Base-by-base conservation (phyloP, 2,888 invertebrate genomes). In the Omphaloscelis lunosa region DNA sequence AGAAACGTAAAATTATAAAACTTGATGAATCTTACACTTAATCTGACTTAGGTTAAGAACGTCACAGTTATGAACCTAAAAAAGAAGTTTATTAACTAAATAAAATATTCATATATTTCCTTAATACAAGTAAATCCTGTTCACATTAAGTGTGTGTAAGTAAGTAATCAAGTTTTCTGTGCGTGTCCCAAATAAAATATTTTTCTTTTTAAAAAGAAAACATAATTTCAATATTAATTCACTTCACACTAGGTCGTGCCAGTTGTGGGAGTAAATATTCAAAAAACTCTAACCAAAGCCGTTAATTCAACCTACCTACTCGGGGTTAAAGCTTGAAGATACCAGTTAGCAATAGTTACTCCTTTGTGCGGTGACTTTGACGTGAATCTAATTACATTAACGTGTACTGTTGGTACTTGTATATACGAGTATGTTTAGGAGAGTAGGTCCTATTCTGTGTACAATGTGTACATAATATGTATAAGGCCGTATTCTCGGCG, bases 341-440 rank as follows among this genome's bases (percentile, higher is more conserved):
- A 70, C 76, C 59, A 61, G 78, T 66, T 62, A 66, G 65, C 75
- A 77, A 34, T 34, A 73, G 56, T 61, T n/a, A 66, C 56, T 62
- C 78, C 78, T 78, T 72, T 61, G 62, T 83, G 80, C 23, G 86
- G 85, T 85, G 79, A 23, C 84, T 82, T 85, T 85, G 86, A 78
- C 83, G 86, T 66, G 53, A 82, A 81, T 85, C 79, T 83, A 77
- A 84, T 85, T 82, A 84, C 85, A 82, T 82, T 78, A 78, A 45
- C 63, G 72, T 62, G 65, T 51, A 27, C 75, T 63, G 23, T 71
- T 59, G 8, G 15, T 51, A 72, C 45, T 15, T 62, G 11, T 65
- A 34, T 48, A 12, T 61, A 53, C 1, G n/a, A 66, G 20, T 65
- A n/a, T 29, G 8, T 67, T 15, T 45, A 48, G 27, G 20, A 15